These are phyloP conservation scores for Leptura quadrifasciata DNA, from an alignment of 2,888 invertebrate species.

Conservation along the genomic window DNA sequence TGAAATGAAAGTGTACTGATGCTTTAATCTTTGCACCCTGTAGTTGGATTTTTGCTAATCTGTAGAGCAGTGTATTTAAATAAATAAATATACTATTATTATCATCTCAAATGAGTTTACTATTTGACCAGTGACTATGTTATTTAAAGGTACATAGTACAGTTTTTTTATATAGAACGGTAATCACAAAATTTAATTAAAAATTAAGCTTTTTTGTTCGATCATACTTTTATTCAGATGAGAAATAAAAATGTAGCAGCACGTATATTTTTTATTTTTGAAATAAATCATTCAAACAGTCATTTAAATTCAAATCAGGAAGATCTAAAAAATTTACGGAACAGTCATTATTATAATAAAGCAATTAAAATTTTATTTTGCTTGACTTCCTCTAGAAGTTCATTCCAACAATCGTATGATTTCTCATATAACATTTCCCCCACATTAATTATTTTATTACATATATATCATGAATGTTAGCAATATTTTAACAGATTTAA, in stretches of 20 bases:
- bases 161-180: too few species aligned
- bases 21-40: too few species aligned
- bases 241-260: neutral
- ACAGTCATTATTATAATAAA: slow-evolving; percentile 28
- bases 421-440: neutral
- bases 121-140: too few species aligned
- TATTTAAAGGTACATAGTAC: too few species aligned
- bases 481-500: slow-evolving; percentile 1
- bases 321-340: slow-evolving; percentile 14
- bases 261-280: neutral
- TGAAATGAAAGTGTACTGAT: too few species aligned
- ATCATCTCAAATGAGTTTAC: too few species aligned
- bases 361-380: slow-evolving; percentile 24
- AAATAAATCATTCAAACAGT: slow-evolving; percentile 21
- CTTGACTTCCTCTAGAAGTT: slow-evolving; percentile 16
- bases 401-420: neutral
- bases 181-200: too few species aligned
- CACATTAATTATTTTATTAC: slow-evolving; percentile 9
- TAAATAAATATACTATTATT: too few species aligned
- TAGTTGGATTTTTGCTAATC: too few species aligned
- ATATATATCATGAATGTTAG: neutral
- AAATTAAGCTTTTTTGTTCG: too few species aligned
- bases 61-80: too few species aligned
- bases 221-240: too few species aligned
- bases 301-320: slow-evolving; percentile 19